A percentile compares a stretch with the other conserved stretches of the same genome.
These are phyloP conservation scores for Scalopus aquaticus DNA, from an alignment of 2,113 vertebrate genomes.

Conservation along the genomic window DNA sequence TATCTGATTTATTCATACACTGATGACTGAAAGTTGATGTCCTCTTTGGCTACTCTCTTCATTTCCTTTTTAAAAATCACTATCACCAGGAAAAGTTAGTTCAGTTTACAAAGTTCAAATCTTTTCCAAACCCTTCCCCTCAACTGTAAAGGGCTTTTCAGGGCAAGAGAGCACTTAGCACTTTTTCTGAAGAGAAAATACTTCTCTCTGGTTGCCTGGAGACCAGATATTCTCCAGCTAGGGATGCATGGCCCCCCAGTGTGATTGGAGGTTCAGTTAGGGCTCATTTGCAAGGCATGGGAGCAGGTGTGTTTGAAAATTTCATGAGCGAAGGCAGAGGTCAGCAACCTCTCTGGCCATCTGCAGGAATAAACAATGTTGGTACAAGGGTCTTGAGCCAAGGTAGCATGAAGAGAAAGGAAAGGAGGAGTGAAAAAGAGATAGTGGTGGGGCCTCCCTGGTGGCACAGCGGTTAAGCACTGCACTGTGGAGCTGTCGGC, in stretches of 20 bases:
- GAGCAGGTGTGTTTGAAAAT: constrained; percentile 65
- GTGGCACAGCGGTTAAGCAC: too few relatives aligned
- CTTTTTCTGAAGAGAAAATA: constrained; percentile 35
- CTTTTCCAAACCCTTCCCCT: not conserved
- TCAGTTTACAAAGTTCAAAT: not conserved
- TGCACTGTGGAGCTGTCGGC: too few relatives aligned
- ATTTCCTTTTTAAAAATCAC: not conserved
- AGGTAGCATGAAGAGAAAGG: not conserved
- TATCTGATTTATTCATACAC: not conserved
- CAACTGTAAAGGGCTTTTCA: constrained; percentile 10
- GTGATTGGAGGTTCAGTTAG: not conserved
- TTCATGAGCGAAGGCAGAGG: constrained; percentile 47
- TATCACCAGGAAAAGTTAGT: not conserved
- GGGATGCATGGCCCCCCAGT: not conserved
- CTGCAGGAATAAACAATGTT: constrained; percentile 44
- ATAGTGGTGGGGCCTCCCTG: too few relatives aligned
- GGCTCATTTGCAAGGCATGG: constrained; percentile 54
- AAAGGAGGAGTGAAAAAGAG: not conserved
- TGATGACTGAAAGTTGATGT: not conserved
- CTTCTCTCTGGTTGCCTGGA: constrained; percentile 39
- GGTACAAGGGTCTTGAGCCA: not conserved
- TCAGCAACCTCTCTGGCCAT: constrained; percentile 26
- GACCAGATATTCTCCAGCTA: constrained; percentile 34
- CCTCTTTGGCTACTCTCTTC: not conserved
- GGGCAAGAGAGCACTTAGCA: constrained; percentile 27